Base-by-base conservation (phyloP, 2,888 invertebrate species). In the Hypsopygia costalis region DNA sequence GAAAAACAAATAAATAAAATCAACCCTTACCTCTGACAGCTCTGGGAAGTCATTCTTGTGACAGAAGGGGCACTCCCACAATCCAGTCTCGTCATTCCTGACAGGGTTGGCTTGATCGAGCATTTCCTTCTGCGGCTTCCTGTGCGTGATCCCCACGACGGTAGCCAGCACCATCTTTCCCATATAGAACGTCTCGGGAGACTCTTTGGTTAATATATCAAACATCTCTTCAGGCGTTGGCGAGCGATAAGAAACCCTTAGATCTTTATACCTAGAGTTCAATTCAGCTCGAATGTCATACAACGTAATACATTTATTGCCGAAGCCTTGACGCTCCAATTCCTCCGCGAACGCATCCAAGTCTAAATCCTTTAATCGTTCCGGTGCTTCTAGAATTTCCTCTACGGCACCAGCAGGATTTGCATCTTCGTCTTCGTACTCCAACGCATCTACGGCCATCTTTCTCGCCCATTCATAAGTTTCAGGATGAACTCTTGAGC, bases 381-480 rank as follows among this genome's bases (percentile, higher is more conserved):
- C 98, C 0, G 99, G 98, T 6, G 97, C 94, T 76, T 98, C 98
- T 0, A 99, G 89, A 65, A 99, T 99, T 78, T 99, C 99, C 78
- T 99, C 99, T 16, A 99, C 85, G 8, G 99, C 99, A 0, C 97
- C 97, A 0, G 98, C 98, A 0, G 98, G 98, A 81, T 98, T 98
- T 0, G 95, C 95, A 55, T 97, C 98, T 70, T 98, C 98, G 65
- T 98, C 98, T 67, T 99, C 98, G 61, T 98, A 98, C 63, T 99
- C 99, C 34, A 99, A 86, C 0, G 99, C 99, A 80, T 99, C 99
- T 0, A 99, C 98, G 0, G 99, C 99, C 99, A 99, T 99, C 86
- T 99, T 99, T 29, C 99, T 90, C 0, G 99, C 99, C 99, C 99
- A 99, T 69, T 99, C 99, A 76, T 99, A 99, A 0, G 98, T 98